Evolutionary conservation across 30 jellyfish, hydroid and myxozoan species (phyloP).

Genomic region (Hydractinia echinata): DNA sequence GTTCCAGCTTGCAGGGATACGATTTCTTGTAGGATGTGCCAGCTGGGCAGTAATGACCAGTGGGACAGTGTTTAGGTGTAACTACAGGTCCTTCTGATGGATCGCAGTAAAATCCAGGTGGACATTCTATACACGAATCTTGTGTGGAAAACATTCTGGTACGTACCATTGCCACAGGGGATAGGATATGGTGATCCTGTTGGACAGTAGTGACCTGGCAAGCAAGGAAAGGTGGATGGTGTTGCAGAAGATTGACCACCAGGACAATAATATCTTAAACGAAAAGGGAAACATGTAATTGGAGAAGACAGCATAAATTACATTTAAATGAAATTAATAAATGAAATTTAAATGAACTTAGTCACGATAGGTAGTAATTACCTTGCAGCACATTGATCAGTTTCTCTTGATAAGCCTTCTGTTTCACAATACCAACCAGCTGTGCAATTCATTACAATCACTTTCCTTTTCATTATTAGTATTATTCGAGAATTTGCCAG

Average conservation of each 20-base stretch:
- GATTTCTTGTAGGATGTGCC: constrained; percentile 43
- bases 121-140: constrained; percentile 64
- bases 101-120: constrained; percentile 87
- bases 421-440: constrained; percentile 75
- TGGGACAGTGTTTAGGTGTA: constrained; percentile 74
- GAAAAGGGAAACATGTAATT: background rate
- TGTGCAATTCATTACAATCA: constrained; percentile 68
- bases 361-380: background rate
- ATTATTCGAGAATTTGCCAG: constrained; percentile 77
- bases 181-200: constrained; percentile 54
- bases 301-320: no score
- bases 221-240: constrained; percentile 69
- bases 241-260: constrained; percentile 76
- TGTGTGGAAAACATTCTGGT: constrained; percentile 82
- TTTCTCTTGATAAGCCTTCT: constrained; percentile 36
- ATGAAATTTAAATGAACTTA: background rate
- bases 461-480: constrained; percentile 32
- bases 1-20: constrained; percentile 74
- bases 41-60: constrained; percentile 76
- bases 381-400: constrained; percentile 59
- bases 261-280: constrained; percentile 81
- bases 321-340: background rate
- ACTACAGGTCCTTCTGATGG: constrained; percentile 92
- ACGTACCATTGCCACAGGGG: constrained; percentile 88
- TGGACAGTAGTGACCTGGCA: constrained; percentile 83